These are phyloP conservation scores for Crenuchus spilurus DNA, from an alignment of 2,797 vertebrate genomes.

Conservation along the genomic window DNA sequence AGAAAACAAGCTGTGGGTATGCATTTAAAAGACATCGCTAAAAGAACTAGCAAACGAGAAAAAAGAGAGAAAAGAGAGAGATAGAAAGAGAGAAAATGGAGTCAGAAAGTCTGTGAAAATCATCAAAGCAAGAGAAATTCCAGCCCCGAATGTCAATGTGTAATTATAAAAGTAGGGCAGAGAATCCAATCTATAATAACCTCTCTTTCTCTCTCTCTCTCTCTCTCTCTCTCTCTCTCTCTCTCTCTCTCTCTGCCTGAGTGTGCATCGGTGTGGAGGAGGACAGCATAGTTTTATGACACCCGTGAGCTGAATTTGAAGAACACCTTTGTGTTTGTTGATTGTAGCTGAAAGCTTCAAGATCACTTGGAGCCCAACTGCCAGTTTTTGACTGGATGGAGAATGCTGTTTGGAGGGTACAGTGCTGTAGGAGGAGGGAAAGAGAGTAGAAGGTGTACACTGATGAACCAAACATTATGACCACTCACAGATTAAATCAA, in stretches of 20 bases:
- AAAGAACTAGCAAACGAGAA: background rate
- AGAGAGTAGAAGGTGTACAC: background rate
- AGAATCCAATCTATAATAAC: conserved; percentile 35
- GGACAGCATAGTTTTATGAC: background rate
- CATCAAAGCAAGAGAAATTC: conserved; percentile 20
- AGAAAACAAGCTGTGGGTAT: conserved; percentile 31
- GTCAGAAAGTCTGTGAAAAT: conserved; percentile 8
- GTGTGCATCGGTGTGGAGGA: background rate
- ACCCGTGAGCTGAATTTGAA: conserved; percentile 42
- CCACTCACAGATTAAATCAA: too few relatives aligned
- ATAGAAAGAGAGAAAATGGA: background rate
- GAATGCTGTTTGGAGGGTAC: background rate
- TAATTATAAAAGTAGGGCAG: conserved; percentile 50
- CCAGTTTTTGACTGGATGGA: background rate
- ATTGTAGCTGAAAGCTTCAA: background rate
- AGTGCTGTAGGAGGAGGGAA: background rate
- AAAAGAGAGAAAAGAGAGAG: background rate
- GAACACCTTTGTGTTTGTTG: conserved; percentile 21
- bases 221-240: background rate
- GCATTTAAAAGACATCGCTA: conserved; percentile 12
- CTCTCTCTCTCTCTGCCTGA: background rate
- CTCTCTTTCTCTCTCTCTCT: background rate
- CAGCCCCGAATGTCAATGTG: conserved; percentile 22
- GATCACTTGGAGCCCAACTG: conserved; percentile 12
- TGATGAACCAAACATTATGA: too few relatives aligned